Base-by-base conservation (phyloP, 2,797 vertebrate species). In the Oreonectes daqikongensis region DNA sequence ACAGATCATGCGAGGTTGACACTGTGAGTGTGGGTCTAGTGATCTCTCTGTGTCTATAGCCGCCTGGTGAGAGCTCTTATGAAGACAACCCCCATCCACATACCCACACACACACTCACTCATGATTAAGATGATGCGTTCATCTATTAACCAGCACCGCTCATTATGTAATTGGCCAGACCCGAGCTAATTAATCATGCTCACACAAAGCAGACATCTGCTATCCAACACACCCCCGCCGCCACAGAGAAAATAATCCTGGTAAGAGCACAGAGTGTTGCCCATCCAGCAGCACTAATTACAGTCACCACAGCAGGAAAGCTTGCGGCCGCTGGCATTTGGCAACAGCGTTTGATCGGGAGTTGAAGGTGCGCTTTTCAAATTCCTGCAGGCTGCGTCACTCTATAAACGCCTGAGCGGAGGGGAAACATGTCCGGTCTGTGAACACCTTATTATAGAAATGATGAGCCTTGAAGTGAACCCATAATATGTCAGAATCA, bases 131-230 rank as follows among this genome's bases (percentile, higher is more conserved):
- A 78, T 69, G 60, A 71, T 71, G 63, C 79, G 66, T 72, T 53
- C 73, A 74, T 81, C 66, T 85, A 82, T 83, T 81, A 84, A 75
- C 75, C 40, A 82, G 44, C 59, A 80, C 63, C 40, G 57, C 75
- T 82, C 84, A 78, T 82, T 75, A 75, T 66, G 67, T 83, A 79
- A 85, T 73, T 82, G 84, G 76, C 66, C 48, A 59, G 75, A 64
- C 63, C 38, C 14, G 42, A 24, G 64, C 75, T 76, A 78, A 86
- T 84, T 78, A 84, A 81, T 82, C 78, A 81, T 72, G 67, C 40
- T 73, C 59, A 32, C 55, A 66, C 63, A 42, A 60, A 80, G 48
- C 72, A 83, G 81, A 80, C 80, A 75, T 70, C 68, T 68, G 76
- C 53, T 75, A 57, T 74, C 61, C 65, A 61, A 77, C 67, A 68